Base-by-base conservation (phyloP, 2,113 vertebrate genomes). In the Numida meleagris region DNA sequence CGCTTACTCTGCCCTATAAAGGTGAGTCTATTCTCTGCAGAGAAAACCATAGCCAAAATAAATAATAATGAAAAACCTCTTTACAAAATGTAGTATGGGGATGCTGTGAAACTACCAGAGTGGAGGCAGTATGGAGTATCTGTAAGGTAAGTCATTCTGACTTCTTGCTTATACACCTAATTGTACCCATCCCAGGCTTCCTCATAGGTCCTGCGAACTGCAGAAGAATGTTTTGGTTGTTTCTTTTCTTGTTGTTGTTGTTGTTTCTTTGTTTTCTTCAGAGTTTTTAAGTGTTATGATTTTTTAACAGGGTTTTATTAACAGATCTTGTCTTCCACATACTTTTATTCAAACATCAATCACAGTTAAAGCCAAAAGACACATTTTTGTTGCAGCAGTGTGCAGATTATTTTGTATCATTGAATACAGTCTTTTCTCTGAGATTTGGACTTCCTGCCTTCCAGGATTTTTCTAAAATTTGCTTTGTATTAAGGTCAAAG, bases 261-360 rank as follows among this genome's bases (percentile, higher is more conserved):
- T 2, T 31, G 55, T 63, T n/a, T 8, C 2, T 1, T 4, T 2
- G 40, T 68, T 57, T 63, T 40, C 11, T 34, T 10, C 1, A 21
- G 25, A 50, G 40, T 42, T 76, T 77, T 66, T 2, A 8, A 27
- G 20, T 16, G 31, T 17, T 46, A 18, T 19, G 17, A 4, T 63
- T 46, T 45, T 43, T 45, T 12, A 45, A 34, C 23, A 34, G 25
- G 24, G 33, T n/a, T 17, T 72, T 75, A 0, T 45, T 13, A 55
- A 36, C 17, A 9, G 18, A 46, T 1, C 0, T 17, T 48, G 23
- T 73, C 58, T 66, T 53, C 19, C 24, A 50, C 14, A 12, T 16
- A 1, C 6, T 73, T 88, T 83, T 80, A 19, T 53, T 83, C 17
- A 74, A 51, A 70, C 7, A 21, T 19, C 34, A 80, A 21, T 75